These are phyloP conservation scores for Araneus ventricosus DNA, from an alignment of 1,140 invertebrate genomes.

Conservation along the genomic window DNA sequence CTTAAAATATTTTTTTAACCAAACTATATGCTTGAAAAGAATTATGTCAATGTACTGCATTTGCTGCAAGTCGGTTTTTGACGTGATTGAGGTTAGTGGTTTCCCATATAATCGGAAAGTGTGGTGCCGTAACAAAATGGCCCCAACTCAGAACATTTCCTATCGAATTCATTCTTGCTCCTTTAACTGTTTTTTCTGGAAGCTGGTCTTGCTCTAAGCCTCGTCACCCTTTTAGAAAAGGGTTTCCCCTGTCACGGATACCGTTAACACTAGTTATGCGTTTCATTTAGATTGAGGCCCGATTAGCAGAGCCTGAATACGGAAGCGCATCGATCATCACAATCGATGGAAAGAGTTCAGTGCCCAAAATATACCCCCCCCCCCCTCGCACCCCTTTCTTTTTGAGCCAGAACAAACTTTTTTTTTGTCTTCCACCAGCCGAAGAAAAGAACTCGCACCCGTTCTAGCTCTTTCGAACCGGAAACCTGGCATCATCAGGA, in stretches of 20 bases:
- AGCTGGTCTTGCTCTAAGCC: neutral
- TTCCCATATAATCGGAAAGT: too few species aligned
- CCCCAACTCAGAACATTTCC: neutral
- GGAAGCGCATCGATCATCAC: constrained; percentile 30
- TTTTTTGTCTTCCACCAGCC: neutral
- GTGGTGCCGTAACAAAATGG: too few species aligned
- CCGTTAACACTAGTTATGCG: constrained; percentile 11
- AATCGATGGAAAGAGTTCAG: too few species aligned
- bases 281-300: constrained; percentile 12
- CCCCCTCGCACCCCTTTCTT: neutral
- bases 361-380: too few species aligned
- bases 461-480: neutral
- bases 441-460: neutral
- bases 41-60: too few species aligned
- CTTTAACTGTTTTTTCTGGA: neutral
- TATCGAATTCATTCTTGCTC: neutral
- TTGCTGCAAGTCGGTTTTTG: too few species aligned
- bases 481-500: constrained; percentile 43
- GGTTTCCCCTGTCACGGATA: constrained; percentile 12
- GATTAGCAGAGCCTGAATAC: neutral
- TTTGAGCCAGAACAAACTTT: neutral
- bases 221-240: neutral
- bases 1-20: too few species aligned
- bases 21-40: too few species aligned
- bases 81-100: too few species aligned